A percentile compares a stretch with the other conserved stretches of the same genome.
Conservation (phyloP, 2,113 vertebrate genomes). For the Rattus rattus region DNA sequence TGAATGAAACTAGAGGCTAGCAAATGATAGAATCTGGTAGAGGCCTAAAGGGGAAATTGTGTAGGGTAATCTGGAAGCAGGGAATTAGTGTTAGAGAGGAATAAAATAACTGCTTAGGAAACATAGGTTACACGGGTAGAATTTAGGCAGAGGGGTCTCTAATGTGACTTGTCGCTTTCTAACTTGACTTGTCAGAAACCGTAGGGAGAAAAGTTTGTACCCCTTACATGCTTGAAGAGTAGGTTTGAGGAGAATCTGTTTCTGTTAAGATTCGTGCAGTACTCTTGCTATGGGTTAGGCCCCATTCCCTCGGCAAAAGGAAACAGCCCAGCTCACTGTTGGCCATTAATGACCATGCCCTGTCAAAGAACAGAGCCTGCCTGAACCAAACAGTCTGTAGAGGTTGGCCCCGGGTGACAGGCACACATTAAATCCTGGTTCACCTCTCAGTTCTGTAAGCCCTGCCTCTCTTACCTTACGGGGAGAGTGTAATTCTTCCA, state of each 20-base stretch:
- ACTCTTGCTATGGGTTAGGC: background rate
- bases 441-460: background rate
- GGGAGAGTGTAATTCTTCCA: background rate
- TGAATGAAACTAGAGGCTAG: too few species aligned
- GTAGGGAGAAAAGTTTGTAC: background rate
- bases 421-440: background rate
- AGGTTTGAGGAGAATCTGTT: background rate
- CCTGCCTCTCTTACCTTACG: background rate
- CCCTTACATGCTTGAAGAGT: too few species aligned
- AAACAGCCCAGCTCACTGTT: background rate
- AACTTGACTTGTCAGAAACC: background rate
- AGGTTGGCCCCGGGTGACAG: background rate
- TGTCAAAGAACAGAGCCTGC: background rate
- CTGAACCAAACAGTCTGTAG: background rate
- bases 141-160: background rate
- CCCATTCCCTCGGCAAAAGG: background rate
- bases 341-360: background rate
- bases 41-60: background rate
- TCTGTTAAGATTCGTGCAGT: background rate
- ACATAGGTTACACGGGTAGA: background rate
- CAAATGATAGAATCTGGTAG: background rate
- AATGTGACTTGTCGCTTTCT: too few species aligned
- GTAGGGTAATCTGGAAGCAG: too few species aligned
- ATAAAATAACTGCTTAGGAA: background rate
- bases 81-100: background rate